A percentile compares a stretch with the other conserved stretches of the same genome.
These are phyloP conservation scores for Dryobotodes eremita DNA, from an alignment of 2,888 invertebrate genomes.

Conservation along the genomic window DNA sequence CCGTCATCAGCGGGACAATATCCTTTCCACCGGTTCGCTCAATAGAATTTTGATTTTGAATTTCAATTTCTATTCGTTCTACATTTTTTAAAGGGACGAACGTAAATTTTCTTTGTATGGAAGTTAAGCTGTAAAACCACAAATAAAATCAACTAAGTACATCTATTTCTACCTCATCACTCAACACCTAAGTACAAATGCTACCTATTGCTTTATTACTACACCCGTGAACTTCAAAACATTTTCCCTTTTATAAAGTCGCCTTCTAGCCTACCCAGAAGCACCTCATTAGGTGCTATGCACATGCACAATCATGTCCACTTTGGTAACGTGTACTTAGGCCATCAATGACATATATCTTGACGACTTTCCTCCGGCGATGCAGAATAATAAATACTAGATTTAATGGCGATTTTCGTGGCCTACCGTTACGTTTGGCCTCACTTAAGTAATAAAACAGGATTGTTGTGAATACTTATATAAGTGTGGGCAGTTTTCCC, in stretches of 20 bases:
- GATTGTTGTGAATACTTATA: conserved; percentile 23
- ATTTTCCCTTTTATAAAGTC: background rate
- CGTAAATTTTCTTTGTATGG: too few species aligned
- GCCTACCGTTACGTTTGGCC: conserved; percentile 31
- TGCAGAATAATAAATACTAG: conserved; percentile 47
- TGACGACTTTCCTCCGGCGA: conserved; percentile 49
- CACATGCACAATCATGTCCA: conserved; percentile 12
- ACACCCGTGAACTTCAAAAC: background rate
- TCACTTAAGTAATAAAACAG: conserved; percentile 19
- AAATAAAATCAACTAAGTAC: too few species aligned
- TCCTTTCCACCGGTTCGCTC: too few species aligned
- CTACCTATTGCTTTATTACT: background rate
- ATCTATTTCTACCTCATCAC: too few species aligned
- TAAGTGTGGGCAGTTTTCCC: background rate
- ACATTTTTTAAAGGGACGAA: too few species aligned
- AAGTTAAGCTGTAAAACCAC: too few species aligned
- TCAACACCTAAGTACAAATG: background rate
- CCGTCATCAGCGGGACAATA: too few species aligned
- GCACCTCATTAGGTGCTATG: conserved; percentile 5
- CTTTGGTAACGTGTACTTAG: background rate
- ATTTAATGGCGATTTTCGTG: conserved; percentile 38
- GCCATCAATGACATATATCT: conserved; percentile 30
- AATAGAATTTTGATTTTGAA: too few species aligned
- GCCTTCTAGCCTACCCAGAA: background rate
- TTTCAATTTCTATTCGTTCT: too few species aligned